Conservation (phyloP, 2,113 vertebrate species). For the Ictalurus punctatus region DNA sequence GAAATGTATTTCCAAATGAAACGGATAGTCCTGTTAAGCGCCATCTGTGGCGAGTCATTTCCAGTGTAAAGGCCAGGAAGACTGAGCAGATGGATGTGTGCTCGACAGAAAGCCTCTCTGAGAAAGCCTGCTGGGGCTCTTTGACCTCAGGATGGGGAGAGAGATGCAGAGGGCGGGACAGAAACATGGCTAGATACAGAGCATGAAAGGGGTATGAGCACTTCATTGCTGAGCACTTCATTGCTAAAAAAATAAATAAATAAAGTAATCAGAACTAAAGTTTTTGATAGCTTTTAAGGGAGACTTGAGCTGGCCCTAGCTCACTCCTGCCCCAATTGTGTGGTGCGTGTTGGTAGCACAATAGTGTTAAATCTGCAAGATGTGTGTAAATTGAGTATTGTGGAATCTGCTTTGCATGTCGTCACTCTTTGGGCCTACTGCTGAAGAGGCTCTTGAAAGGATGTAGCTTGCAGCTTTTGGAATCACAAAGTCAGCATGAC, state of each 20-base stretch:
- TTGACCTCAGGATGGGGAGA: neutral
- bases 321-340: neutral
- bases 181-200: neutral
- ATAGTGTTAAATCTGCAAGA: neutral
- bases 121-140: constrained; percentile 7
- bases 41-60: constrained; percentile 19
- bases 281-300: neutral
- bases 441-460: neutral
- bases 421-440: neutral
- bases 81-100: constrained; percentile 25
- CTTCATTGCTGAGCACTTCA: neutral
- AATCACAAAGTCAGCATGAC: no score
- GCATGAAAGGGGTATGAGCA: neutral
- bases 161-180: neutral
- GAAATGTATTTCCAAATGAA: constrained; percentile 12
- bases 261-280: neutral
- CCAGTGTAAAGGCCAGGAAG: constrained; percentile 1
- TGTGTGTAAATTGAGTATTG: neutral
- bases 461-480: no score
- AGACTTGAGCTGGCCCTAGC: neutral
- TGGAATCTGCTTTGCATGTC: neutral
- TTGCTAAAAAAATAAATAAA: neutral
- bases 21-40: neutral
- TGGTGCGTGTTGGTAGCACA: neutral
- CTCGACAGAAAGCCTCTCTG: neutral